Evolutionary conservation across 2,113 vertebrate species (phyloP).

Genomic region (Chloebia gouldiae): DNA sequence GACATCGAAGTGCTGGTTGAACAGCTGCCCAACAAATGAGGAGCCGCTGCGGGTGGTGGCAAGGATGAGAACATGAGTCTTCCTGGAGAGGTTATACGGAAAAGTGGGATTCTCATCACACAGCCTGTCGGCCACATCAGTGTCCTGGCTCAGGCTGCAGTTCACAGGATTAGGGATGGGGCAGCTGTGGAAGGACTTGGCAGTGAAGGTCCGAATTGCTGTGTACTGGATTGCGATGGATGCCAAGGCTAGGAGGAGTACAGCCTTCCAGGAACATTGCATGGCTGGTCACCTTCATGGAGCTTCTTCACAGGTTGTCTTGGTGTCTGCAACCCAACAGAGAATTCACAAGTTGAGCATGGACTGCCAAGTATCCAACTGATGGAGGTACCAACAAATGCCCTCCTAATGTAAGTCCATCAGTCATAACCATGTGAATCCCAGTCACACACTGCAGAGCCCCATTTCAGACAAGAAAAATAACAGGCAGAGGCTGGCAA

Average conservation of each 20-base stretch:
- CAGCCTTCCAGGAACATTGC: conserved; percentile 99
- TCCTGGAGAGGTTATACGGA: conserved; percentile 82
- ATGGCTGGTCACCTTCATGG: conserved; percentile 96
- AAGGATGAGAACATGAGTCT: conserved; percentile 90
- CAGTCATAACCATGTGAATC: not conserved
- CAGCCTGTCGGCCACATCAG: conserved; percentile 82
- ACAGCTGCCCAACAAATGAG: conserved; percentile 94
- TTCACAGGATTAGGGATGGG: conserved; percentile 83
- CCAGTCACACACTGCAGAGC: not conserved
- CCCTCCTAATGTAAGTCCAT: not conserved
- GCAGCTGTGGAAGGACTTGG: conserved; percentile 93
- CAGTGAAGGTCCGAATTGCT: conserved; percentile 94
- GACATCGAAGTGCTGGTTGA: conserved; percentile 95
- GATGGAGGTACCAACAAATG: not conserved
- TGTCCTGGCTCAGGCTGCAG: conserved; percentile 83
- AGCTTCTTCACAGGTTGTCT: conserved; percentile 51
- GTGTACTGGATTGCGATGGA: conserved; percentile 98
- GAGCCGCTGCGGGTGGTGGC: conserved; percentile 95
- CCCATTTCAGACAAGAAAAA: not conserved
- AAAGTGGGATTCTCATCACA: conserved; percentile 89
- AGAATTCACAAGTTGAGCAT: not conserved
- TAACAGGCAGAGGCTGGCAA: not conserved
- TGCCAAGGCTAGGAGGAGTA: conserved; percentile 95
- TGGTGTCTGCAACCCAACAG: conserved; percentile 66
- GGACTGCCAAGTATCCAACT: not conserved